Base-by-base conservation (phyloP, 1,140 invertebrate species). In the Galleria mellonella region DNA sequence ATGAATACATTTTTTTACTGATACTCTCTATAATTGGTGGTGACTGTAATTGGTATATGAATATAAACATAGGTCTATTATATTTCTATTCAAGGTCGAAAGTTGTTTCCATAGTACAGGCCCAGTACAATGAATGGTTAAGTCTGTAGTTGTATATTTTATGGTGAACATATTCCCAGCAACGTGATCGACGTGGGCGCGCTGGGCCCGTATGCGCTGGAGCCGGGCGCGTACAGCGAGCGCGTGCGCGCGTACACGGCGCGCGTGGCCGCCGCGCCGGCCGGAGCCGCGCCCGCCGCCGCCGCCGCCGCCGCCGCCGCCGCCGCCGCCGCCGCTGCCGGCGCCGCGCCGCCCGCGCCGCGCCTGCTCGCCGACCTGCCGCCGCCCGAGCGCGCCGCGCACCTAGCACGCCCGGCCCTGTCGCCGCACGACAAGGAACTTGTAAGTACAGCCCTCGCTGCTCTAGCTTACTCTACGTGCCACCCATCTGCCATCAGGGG, bases 181-280 rank as follows among this genome's bases (percentile, higher is more conserved):
- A 83, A 83, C 43, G 79, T 83, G 17, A 83, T 83, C 38, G 79
- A 83, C 59, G 79, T 83, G 7, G 76, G 79, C n/a, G 79, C 79
- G 4, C 53, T 83, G 3, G 79, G 79, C 0, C 79, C 79, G 29
- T 81, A 83, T 50, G 69, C 76, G 9, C 41, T 83, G 4, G 76
- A 83, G 31, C 64, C 78, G 29, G 59, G 68, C 15, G 74, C 62
- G 39, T 83, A 83, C 52, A 73, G 64, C 32, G 79, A 83, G 48
- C 64, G 79, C 3, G 79, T 81, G 5, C 62, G 79, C 7, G 60
- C 68, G 14, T 83, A 83, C 55, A 76, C 72, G 0, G 72, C 76
- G 9, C 60, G 76, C 0, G 70, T 73, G 14, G 71, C 64, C 4
- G 51, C 49, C n/a, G 67, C 65, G 9, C 49, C 57, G 9, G 49